These are phyloP conservation scores for Pocillopora damicornis DNA, from an alignment of 64 coral and sea anemone genomes.

Conservation along the genomic window DNA sequence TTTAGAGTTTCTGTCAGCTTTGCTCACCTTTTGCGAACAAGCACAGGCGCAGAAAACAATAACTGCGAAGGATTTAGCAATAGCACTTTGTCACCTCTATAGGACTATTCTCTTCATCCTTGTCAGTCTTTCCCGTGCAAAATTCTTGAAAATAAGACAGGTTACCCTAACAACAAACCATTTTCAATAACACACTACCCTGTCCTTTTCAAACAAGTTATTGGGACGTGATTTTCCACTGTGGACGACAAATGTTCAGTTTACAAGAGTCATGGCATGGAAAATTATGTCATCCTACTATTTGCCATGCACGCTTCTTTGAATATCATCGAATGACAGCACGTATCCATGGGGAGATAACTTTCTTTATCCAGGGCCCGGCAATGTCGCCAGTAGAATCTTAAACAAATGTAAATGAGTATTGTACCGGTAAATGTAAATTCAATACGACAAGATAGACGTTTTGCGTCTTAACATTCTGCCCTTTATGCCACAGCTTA, in stretches of 20 bases:
- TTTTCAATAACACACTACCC: background rate
- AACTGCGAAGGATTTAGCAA: background rate
- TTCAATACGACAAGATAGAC: background rate
- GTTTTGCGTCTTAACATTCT: background rate
- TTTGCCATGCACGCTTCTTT: constrained; percentile 23
- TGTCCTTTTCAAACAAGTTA: constrained; percentile 14
- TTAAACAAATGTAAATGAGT: constrained; percentile 19
- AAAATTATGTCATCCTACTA: constrained; percentile 26
- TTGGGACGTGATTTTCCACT: constrained; percentile 19
- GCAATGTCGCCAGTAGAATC: background rate
- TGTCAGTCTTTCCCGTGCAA: constrained; percentile 19
- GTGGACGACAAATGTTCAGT: background rate
- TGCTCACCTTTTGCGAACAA: constrained; percentile 33
- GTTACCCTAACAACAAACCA: constrained; percentile 29
- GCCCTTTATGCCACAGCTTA: background rate
- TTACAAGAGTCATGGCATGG: constrained; percentile 3
- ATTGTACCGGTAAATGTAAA: constrained; percentile 1
- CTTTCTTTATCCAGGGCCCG: background rate
- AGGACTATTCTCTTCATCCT: background rate
- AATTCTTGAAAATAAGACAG: constrained; percentile 34
- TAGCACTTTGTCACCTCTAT: background rate
- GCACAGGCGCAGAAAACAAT: constrained; percentile 6
- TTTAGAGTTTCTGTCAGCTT: constrained; percentile 4
- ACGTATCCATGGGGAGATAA: background rate
- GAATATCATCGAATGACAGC: constrained; percentile 12